Evolutionary conservation across 2,113 vertebrate species (phyloP), one percentile per base, ranked within the genome.

Genomic region (Microcebus jonahi): DNA sequence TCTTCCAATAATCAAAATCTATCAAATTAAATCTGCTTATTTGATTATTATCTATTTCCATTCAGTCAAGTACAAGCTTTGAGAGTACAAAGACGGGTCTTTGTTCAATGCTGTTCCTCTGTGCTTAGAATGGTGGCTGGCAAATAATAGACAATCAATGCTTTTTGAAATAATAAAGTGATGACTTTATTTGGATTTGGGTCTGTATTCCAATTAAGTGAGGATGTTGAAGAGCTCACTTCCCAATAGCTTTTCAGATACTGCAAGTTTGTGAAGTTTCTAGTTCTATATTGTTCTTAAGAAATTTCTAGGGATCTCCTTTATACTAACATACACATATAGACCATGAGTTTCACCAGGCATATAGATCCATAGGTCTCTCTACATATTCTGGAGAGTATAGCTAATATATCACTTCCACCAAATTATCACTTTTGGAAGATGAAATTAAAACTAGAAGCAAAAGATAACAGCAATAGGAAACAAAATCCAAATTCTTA

Each of bases 371-470:
- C 12, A 71, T 57, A 55, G n/a, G 15, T 95, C 42, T 81, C 8
- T 80, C 1, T 61, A 27, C 21, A 61, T 31, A 83, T 71, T 83
- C 92, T 92, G 53, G 55, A 80, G 5, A 90, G 57, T 70, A 14
- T 5, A 67, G 18, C 23, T 68, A 92, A 84, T 79, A 88, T 39
- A 81, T 4, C 6, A 73, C n/a, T 42, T 4, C 12, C 36, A 92
- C 31, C 45, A 95, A 93, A 96, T 90, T 39, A 88, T 57, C 17
- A 84, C 73, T 95, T 94, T 88, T 21, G 94, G 67, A 89, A 70
- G 31, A 93, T 79, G 12, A 83, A 91, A 95, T 13, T 59, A 88
- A 94, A 92, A 83, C 42, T 68, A 67, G 8, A 50, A 48, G 31
- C 53, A 80, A 96, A 97, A 81, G 14, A 70, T 29, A 84, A 68